phyloP scores from a whole-genome alignment of 2,888 invertebrate genomes.

The Flexamia atlantica region DNA sequence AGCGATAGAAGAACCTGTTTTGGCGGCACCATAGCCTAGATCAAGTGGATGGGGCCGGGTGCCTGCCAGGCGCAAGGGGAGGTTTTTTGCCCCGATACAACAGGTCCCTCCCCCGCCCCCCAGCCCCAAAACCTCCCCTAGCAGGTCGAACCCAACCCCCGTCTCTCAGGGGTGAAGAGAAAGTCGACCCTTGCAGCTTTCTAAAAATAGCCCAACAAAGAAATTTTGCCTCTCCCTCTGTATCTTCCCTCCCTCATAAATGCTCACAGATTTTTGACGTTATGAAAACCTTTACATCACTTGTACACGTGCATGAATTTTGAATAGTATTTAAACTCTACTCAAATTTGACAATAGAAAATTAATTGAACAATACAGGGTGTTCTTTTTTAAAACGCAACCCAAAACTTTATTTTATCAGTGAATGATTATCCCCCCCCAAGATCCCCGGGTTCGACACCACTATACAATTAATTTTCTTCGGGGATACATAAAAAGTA shows the following conservation, averaged over 20 bases:
- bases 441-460: too few relatives aligned
- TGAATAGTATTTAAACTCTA: too few relatives aligned
- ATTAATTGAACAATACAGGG: too few relatives aligned
- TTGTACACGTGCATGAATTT: too few relatives aligned
- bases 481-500: too few relatives aligned
- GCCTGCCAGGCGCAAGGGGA: background rate
- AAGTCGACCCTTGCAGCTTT: constrained; percentile 8
- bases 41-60: background rate
- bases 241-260: too few relatives aligned
- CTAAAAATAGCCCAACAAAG: background rate
- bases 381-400: too few relatives aligned
- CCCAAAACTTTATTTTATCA: too few relatives aligned
- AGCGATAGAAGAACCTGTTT: background rate
- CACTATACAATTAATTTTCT: too few relatives aligned
- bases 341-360: too few relatives aligned
- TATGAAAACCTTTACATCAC: too few relatives aligned
- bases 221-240: background rate
- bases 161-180: background rate
- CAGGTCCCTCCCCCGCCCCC: background rate
- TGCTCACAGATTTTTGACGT: background rate
- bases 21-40: background rate
- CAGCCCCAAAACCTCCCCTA: background rate
- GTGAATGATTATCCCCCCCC: too few relatives aligned
- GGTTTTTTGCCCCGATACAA: background rate
- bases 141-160: constrained; percentile 1